phyloP scores from a whole-genome alignment of 2,797 vertebrate genomes.

The Malurus leucopterus region DNA sequence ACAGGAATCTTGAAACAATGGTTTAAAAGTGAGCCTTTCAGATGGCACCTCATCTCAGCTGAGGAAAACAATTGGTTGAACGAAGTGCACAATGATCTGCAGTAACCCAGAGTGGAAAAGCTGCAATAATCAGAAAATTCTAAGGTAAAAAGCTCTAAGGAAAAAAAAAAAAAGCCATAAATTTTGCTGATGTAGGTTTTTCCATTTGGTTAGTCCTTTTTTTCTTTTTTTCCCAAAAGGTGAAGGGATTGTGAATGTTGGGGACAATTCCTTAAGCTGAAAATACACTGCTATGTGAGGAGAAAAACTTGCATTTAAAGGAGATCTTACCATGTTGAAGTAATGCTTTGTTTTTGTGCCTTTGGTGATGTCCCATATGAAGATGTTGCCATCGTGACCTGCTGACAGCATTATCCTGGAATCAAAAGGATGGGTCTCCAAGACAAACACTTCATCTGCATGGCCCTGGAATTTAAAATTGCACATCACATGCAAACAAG shows the following conservation, averaged over 20 bases:
- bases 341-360: conserved; percentile 89
- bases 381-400: conserved; percentile 93
- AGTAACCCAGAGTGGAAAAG: not conserved
- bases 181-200: not conserved
- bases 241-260: not conserved
- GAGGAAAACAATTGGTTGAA: not conserved
- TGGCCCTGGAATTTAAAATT: conserved; percentile 81
- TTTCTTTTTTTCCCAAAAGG: fast-evolving
- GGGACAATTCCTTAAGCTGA: not conserved
- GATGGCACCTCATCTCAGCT: not conserved
- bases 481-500: not conserved
- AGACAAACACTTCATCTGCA: conserved; percentile 92
- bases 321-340: conserved; percentile 88
- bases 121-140: not conserved
- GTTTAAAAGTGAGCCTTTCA: not conserved
- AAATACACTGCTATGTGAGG: not conserved
- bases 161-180: not conserved
- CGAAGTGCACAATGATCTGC: not conserved
- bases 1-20: not conserved
- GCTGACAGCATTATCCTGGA: conserved; percentile 94
- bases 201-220: not conserved
- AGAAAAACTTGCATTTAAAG: not conserved
- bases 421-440: conserved; percentile 95
- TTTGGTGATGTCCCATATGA: conserved; percentile 91
- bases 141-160: not conserved